phyloP scores from a whole-genome alignment of 1,140 invertebrate species.

The Ruditapes philippinarum region DNA sequence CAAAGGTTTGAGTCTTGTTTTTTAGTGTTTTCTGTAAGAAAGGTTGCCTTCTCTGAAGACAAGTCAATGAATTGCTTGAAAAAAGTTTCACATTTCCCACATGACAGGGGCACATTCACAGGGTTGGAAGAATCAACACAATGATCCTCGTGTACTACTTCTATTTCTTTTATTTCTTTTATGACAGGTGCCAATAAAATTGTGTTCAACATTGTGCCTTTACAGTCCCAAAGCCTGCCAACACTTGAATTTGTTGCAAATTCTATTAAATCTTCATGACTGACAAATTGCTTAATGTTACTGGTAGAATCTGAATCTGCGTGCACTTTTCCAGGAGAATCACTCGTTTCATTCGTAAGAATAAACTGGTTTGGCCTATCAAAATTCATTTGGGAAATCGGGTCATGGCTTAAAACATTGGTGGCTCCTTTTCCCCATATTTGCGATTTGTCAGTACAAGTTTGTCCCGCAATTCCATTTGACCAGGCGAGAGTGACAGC shows the following conservation, averaged over 20 bases:
- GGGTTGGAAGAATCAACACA: background rate
- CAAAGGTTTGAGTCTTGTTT: background rate
- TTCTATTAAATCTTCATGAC: background rate
- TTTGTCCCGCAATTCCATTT: conserved; percentile 23
- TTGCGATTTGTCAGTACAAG: background rate
- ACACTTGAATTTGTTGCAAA: background rate
- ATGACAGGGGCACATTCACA: background rate
- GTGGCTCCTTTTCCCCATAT: background rate
- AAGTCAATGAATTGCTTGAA: background rate
- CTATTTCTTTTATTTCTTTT: background rate
- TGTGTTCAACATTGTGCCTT: too few relatives aligned
- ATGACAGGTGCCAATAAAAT: background rate
- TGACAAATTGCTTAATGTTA: background rate
- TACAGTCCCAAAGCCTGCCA: background rate
- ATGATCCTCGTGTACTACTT: background rate
- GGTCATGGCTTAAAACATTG: background rate
- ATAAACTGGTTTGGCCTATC: too few relatives aligned
- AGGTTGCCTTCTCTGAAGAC: background rate
- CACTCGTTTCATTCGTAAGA: too few relatives aligned
- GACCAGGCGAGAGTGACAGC: conserved; percentile 30
- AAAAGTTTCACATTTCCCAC: background rate
- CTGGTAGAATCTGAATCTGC: too few relatives aligned
- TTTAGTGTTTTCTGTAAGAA: background rate
- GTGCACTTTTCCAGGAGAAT: too few relatives aligned
- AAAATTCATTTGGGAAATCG: too few relatives aligned